Percentiles rank a stretch among this genome's conserved stretches.
Conservation (phyloP, 2,888 invertebrate species). For the Drosophila recens region DNA sequence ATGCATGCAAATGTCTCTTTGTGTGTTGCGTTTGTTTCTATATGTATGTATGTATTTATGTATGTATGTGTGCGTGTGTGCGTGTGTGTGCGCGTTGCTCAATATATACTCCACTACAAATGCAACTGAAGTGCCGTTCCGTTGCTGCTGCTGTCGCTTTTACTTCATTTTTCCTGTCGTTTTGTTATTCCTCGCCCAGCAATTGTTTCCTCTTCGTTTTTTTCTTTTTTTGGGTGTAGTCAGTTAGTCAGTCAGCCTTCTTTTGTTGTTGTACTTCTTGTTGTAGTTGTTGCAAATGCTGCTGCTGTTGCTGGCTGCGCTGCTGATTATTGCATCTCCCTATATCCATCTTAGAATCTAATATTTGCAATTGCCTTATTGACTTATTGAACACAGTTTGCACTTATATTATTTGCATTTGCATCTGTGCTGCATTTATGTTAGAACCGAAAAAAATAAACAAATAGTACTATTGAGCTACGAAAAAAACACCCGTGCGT, state of each 20-base stretch:
- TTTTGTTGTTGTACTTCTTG: conserved; percentile 40
- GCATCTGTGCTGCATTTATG: conserved; percentile 44
- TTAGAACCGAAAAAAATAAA: conserved; percentile 61
- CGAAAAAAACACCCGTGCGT: conserved; percentile 61
- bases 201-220: conserved; percentile 39
- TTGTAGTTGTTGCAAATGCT: conserved; percentile 23
- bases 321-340: conserved; percentile 46
- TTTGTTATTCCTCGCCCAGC: conserved; percentile 44
- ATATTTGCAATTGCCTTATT: conserved; percentile 36
- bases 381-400: conserved; percentile 32
- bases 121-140: conserved; percentile 65
- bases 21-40: conserved; percentile 25
- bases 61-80: conserved; percentile 16
- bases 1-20: conserved; percentile 66
- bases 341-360: conserved; percentile 49
- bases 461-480: conserved; percentile 61
- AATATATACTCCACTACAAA: conserved; percentile 49
- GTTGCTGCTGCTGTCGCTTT: conserved; percentile 48
- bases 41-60: conserved; percentile 14
- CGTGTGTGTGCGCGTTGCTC: conserved; percentile 37
- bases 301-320: conserved; percentile 18
- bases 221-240: conserved; percentile 55
- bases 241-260: conserved; percentile 59
- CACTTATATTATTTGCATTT: conserved; percentile 27
- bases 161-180: conserved; percentile 66